Base-by-base conservation (phyloP, 2,888 invertebrate genomes). In the Reticulitermes lucifugus region DNA sequence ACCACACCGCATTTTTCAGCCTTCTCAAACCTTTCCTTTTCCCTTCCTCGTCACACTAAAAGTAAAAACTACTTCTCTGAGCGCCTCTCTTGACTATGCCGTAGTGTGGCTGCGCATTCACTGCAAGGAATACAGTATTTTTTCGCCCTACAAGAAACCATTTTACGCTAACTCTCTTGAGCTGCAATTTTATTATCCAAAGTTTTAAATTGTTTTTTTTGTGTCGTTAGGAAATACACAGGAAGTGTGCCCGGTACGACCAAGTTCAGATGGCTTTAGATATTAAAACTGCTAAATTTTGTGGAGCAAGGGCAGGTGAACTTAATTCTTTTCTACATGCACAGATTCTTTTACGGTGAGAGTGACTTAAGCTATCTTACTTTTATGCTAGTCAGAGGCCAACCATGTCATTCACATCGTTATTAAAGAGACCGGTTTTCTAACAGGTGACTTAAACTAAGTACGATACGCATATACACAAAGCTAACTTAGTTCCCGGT, bases 131-230 rank as follows among this genome's bases (percentile, higher is more conserved):
- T 22, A 60, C 21, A 4, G n/a, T 60, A 12, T 9, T 60, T 60
- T 60, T 21, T 21, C n/a, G 18, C 6, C 21, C 14, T 60, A 21
- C 60, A 60, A 7, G 60, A 18, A n/a, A 18, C 10, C 22, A 22
- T 60, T 60, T 60, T n/a, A 60, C 60, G 60, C 60, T 60, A 60
- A 60, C 60, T 60, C 21, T 60, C 60, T n/a, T 60, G 60, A 60
- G 60, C 60, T 60, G 60, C 60, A 65, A n/a, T 65, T 65, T 65
- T 65, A 65, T 65, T 65, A 65, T 65, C 65, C 65, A 65, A 65
- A 65, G 65, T 65, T 65, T 65, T 60, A 65, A 65, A 65, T n/a
- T 65, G 65, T 65, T 65, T 65, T 25, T 46, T 21, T 1, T 7
- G n/a, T 21, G 60, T n/a, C 25, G 65, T 65, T 65, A 25, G 65